Base-by-base conservation (phyloP, 92 coral and sea anemone genomes). In the Palythoa heliodiscus region DNA sequence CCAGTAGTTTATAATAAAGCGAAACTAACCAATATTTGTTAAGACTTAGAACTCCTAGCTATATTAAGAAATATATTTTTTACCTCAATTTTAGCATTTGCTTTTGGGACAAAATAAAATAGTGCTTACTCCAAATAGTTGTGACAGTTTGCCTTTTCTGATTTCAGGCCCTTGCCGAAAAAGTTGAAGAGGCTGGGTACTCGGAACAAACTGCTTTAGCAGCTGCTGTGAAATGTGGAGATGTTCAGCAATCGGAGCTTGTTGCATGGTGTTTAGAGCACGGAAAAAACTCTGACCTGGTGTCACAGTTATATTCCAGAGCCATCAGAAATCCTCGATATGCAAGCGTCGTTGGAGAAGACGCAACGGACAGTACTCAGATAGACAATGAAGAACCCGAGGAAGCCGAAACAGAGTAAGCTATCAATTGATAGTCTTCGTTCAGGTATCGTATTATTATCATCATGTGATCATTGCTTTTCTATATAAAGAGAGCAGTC, bases 261-360 rank as follows among this genome's bases (percentile, higher is more conserved):
- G 24, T 75, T 52, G 79, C 53, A 60, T 75, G 79, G 79, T 75
- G 79, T n/a, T 52, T 75, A 54, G 79, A 75, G 50, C 39, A 50
- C 20, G 79, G 79, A 52, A 75, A 20, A 40, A 55, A 75, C 11
- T 12, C 61, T 3, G 60, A 1, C 14, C 61, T 52, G 17, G 79
- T 75, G 63, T 50, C 64, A 52, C 20, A 75, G 38, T 40, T 50
- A 29, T 75, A 75, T 22, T 20, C 37, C 19, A 37, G 50, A 50
- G 79, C 79, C 8, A 22, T 75, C 13, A 52, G 50, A 55, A 75
- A 8, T 16, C 63, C 79, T 52, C 40, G 17, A 16, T 75, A 75
- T n/a, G 79, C 79, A 2, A 50, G 20, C 16, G 66, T 75, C 53
- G 79, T 75, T 55, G 79, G 79, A 75, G 79, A 52, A 24, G 79